A percentile compares a stretch with the other conserved stretches of the same genome.
phyloP scores from a whole-genome alignment of 1,140 invertebrate species.

The Caenorhabditis briggsae region DNA sequence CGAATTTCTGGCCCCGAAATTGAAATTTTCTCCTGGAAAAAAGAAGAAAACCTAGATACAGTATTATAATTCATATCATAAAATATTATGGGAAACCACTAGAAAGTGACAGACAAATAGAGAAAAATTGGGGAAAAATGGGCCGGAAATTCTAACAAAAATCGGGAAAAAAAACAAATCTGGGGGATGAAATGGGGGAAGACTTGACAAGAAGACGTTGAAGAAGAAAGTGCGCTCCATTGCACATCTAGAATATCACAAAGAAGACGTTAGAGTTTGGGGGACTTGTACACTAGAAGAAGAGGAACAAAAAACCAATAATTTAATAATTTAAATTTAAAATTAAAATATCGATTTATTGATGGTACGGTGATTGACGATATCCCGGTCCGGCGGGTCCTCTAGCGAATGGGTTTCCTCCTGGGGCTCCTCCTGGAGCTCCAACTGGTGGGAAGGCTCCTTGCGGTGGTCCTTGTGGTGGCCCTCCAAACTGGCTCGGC shows the following conservation, averaged over 20 bases:
- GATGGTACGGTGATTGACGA: conserved; percentile 41
- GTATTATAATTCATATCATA: conserved; percentile 15
- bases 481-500: background rate
- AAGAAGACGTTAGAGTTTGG: background rate
- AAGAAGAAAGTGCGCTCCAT: conserved; percentile 1
- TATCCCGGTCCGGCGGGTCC: conserved; percentile 16
- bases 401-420: conserved; percentile 42
- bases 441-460: conserved; percentile 21
- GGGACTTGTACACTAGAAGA: conserved; percentile 36
- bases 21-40: background rate
- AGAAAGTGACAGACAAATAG: too few species aligned
- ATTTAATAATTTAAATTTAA: background rate
- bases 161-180: background rate
- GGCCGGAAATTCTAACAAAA: background rate
- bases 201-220: background rate
- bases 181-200: background rate
- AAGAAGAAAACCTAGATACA: background rate
- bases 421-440: conserved; percentile 13
- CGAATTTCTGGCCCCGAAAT: too few species aligned
- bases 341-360: background rate
- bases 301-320: background rate
- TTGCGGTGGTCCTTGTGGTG: background rate
- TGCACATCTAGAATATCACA: conserved; percentile 22
- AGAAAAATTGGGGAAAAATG: background rate
- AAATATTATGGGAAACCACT: background rate